A percentile compares a stretch with the other conserved stretches of the same genome.
These are phyloP conservation scores for Sapajus apella DNA, from an alignment of 2,113 vertebrate species.

Conservation along the genomic window DNA sequence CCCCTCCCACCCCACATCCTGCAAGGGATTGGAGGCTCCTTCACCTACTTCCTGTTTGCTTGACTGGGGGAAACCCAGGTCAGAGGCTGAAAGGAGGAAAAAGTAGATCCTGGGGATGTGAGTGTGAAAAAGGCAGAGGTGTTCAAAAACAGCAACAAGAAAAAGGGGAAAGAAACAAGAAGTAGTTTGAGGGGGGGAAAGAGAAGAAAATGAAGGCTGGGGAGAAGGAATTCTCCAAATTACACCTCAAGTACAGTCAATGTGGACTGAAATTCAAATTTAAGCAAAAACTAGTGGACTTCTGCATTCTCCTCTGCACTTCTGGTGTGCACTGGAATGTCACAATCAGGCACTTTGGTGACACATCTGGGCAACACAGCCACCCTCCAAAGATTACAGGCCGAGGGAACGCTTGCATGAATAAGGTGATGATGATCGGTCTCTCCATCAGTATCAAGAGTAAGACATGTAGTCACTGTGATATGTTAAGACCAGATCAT, in stretches of 20 bases:
- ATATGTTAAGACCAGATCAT: slow-evolving; percentile 25
- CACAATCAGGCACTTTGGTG: neutral
- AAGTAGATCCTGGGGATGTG: neutral
- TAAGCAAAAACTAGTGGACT: neutral
- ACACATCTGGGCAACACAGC: neutral
- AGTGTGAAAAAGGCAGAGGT: neutral
- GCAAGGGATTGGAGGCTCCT: neutral
- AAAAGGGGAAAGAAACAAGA: neutral
- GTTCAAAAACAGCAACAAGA: neutral
- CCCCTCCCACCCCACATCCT: fast-evolving
- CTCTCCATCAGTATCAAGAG: neutral
- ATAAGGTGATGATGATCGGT: neutral
- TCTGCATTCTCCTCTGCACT: neutral
- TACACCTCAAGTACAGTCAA: neutral
- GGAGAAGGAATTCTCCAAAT: neutral
- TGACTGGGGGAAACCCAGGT: neutral
- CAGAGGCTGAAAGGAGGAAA: neutral
- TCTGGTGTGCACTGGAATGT: neutral
- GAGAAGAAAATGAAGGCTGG: neutral
- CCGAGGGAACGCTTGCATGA: neutral
- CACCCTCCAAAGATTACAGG: neutral
- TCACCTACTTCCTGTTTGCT: neutral
- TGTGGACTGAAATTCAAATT: neutral
- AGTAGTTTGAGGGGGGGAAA: neutral
- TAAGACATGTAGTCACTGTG: slow-evolving; percentile 14